These are phyloP conservation scores for Myripristis jacobus DNA, from an alignment of 2,797 vertebrate species.

Conservation along the genomic window DNA sequence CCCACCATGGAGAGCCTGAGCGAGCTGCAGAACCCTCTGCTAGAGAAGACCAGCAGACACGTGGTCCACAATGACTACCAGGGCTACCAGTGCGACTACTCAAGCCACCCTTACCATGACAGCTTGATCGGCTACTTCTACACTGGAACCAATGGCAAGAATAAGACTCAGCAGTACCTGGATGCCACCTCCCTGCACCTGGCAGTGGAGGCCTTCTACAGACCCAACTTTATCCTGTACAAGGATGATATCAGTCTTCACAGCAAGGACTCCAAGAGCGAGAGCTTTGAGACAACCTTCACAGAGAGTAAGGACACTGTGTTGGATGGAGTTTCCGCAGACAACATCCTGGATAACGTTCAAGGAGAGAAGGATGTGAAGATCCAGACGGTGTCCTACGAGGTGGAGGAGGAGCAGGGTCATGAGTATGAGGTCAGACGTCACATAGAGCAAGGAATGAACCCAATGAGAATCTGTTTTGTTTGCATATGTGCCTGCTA, in stretches of 20 bases:
- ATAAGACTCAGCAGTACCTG: constrained; percentile 89
- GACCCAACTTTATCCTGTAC: constrained; percentile 89
- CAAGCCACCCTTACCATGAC: constrained; percentile 85
- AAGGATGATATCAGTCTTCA: constrained; percentile 86
- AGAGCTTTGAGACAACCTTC: constrained; percentile 93
- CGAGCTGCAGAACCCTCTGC: constrained; percentile 91
- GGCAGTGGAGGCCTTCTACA: constrained; percentile 91
- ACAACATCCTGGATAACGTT: constrained; percentile 58
- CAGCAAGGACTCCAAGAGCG: constrained; percentile 88
- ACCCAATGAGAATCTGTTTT: no score
- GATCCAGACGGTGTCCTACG: constrained; percentile 93
- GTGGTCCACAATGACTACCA: constrained; percentile 81
- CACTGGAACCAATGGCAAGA: constrained; percentile 74
- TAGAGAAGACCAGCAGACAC: constrained; percentile 85
- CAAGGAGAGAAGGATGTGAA: constrained; percentile 84
- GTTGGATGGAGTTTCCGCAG: constrained; percentile 54
- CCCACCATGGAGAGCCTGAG: constrained; percentile 89
- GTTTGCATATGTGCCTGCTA: neutral
- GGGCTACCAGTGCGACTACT: constrained; percentile 85
- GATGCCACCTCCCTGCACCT: constrained; percentile 93
- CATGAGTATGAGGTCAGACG: constrained; percentile 89
- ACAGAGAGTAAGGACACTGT: constrained; percentile 85
- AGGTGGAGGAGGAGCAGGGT: constrained; percentile 90
- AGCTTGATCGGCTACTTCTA: constrained; percentile 91
- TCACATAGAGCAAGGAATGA: constrained; percentile 13